Evolutionary conservation across 2,797 vertebrate genomes (phyloP).

Genomic region (Phylloscopus collybita): DNA sequence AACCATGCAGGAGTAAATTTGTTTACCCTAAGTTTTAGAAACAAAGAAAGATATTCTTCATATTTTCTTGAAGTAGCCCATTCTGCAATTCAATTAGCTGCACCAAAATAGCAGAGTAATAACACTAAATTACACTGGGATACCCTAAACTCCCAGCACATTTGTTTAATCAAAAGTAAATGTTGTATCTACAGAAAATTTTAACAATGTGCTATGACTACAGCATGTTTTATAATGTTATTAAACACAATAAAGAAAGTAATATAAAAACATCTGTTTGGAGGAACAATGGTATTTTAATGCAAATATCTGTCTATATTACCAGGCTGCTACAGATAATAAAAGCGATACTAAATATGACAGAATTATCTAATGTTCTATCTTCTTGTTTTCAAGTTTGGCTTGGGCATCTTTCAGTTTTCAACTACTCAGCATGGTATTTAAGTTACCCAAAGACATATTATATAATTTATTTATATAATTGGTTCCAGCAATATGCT

Average conservation of each 20-base stretch:
- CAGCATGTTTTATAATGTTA: neutral
- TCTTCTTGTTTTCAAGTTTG: conserved; percentile 9
- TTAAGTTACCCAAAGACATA: conserved; percentile 19
- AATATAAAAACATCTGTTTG: conserved; percentile 28
- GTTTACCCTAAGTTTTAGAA: neutral
- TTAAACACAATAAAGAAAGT: neutral
- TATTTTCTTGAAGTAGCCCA: neutral
- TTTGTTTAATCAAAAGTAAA: conserved; percentile 50
- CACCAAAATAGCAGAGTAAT: neutral
- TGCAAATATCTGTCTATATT: neutral
- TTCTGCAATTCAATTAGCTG: neutral
- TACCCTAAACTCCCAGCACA: neutral
- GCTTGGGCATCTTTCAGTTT: neutral
- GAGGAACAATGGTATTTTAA: neutral
- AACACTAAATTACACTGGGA: neutral
- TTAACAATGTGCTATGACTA: conserved; percentile 3
- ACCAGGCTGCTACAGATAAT: neutral
- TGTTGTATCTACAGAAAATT: conserved; percentile 3
- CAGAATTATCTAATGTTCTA: conserved; percentile 11
- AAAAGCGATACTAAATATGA: neutral
- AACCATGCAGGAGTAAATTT: neutral
- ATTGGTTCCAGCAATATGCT: conserved; percentile 29
- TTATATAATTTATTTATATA: conserved; percentile 65
- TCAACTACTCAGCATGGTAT: conserved; percentile 14
- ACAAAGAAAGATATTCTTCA: neutral